A percentile compares a stretch with the other conserved stretches of the same genome.
These are phyloP conservation scores for Trachythela sp. DNA, from an alignment of 64 coral and sea anemone genomes.

Conservation along the genomic window DNA sequence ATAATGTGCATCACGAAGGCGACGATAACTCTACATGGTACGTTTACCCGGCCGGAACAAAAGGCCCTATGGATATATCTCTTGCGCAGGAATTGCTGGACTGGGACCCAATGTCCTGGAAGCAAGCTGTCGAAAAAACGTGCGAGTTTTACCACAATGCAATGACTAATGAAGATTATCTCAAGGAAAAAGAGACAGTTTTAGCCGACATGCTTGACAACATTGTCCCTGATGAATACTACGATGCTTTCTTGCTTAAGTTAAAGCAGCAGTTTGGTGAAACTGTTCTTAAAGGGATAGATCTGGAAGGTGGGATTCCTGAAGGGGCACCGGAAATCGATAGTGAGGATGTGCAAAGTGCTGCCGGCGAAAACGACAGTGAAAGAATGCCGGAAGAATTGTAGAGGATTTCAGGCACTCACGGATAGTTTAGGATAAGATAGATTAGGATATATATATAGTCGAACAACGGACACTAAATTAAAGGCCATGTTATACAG, in stretches of 20 bases:
- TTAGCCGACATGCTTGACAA: conserved; percentile 78
- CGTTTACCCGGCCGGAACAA: conserved; percentile 71
- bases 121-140: conserved; percentile 34
- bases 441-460: no score
- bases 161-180: conserved; percentile 65
- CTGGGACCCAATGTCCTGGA: conserved; percentile 83
- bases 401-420: neutral
- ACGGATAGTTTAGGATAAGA: neutral
- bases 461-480: no score
- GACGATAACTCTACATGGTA: conserved; percentile 84
- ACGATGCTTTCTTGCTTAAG: conserved; percentile 40
- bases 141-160: conserved; percentile 66
- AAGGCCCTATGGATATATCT: conserved; percentile 72
- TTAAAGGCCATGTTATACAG: no score
- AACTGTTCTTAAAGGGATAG: conserved; percentile 69
- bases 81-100: conserved; percentile 61
- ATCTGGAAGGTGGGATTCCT: conserved; percentile 63
- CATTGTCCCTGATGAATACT: conserved; percentile 69
- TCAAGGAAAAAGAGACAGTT: conserved; percentile 73
- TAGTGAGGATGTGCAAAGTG: neutral
- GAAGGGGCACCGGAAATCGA: conserved; percentile 65
- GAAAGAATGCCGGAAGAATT: neutral
- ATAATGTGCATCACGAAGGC: neutral
- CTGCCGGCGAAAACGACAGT: neutral
- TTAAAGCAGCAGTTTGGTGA: conserved; percentile 66